Evolutionary conservation across 1,140 invertebrate genomes (phyloP).

Genomic region (Bradysia coprophila): DNA sequence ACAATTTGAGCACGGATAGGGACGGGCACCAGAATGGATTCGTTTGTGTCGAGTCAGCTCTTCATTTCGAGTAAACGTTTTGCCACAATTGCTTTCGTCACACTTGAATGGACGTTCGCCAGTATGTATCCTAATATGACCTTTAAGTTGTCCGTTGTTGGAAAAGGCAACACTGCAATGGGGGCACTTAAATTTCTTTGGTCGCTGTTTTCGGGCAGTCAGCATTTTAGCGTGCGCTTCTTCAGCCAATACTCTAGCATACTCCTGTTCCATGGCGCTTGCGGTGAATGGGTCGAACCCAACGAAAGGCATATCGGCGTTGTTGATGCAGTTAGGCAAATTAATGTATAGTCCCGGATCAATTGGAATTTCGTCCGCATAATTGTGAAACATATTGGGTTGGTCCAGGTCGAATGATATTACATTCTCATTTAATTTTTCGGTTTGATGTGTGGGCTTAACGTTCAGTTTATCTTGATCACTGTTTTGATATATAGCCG

Average conservation of each 20-base stretch:
- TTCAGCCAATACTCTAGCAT: conserved; percentile 40
- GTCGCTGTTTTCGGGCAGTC: conserved; percentile 52
- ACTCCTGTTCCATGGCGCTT: conserved; percentile 36
- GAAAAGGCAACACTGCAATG: conserved; percentile 79
- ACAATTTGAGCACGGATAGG: conserved; percentile 59
- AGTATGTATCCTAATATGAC: conserved; percentile 80
- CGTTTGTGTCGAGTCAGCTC: conserved; percentile 79
- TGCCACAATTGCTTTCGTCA: conserved; percentile 62
- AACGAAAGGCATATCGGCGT: conserved; percentile 3
- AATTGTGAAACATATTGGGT: not conserved
- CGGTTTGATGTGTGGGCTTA: not conserved
- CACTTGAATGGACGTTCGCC: conserved; percentile 76
- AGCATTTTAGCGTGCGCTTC: conserved; percentile 40
- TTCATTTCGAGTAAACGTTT: conserved; percentile 84
- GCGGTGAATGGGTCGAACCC: conserved; percentile 18
- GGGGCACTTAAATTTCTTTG: conserved; percentile 76
- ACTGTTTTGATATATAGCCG: not conserved
- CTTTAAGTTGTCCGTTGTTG: conserved; percentile 83
- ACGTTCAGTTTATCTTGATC: too few relatives aligned
- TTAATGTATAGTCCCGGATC: not conserved
- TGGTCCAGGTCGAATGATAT: conserved; percentile 6
- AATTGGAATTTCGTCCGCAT: not conserved
- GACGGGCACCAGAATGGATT: conserved; percentile 71
- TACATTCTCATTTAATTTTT: not conserved
- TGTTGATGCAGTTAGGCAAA: not conserved